Evolutionary conservation across 2,797 vertebrate genomes (phyloP), one percentile per base, ranked within the genome.

Genomic region (Melanotaenia boesemani): DNA sequence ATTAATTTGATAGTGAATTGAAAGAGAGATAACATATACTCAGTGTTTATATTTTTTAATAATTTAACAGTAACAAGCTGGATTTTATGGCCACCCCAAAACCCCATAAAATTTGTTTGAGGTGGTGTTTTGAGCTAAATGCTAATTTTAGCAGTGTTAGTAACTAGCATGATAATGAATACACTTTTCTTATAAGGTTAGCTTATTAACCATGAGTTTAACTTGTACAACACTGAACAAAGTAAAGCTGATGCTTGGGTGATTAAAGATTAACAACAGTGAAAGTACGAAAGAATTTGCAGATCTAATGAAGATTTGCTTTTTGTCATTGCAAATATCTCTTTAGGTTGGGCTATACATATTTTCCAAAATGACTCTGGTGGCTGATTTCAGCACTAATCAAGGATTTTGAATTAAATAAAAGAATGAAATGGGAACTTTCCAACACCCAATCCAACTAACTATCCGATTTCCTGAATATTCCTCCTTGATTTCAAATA

Each of bases 401-500:
- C 22, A 59, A 70, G 28, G 50, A 70, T 74, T 72, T 80, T 11
- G 65, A 61, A 74, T 64, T 62, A 36, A 76, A 82, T 74, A 57
- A 63, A 71, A 52, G 69, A 72, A 59, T 37, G n/a, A 1, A 84
- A 80, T 50, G 79, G 1, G 63, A 74, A 80, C 67, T 74, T 89
- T 85, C 88, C 87, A 85, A 77, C 0, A 1, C 39, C 22, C 5
- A 79, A 78, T 65, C 69, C 76, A 78, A 68, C 62, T 69, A 73
- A 78, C 60, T 67, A 46, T 85, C 84, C 67, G 54, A 88, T 91
- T 93, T 91, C 87, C 89, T 86, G 77, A 89, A 88, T 94, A 93
- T 92, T 94, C 95, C 93, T 92, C 90, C 90, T 94, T 95, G 93
- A 96, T 96, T 96, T 95, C 91, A 94, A 93, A 94, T 92, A 87